These are phyloP conservation scores for Deilephila elpenor DNA, from an alignment of 2,888 invertebrate species.

Conservation along the genomic window DNA sequence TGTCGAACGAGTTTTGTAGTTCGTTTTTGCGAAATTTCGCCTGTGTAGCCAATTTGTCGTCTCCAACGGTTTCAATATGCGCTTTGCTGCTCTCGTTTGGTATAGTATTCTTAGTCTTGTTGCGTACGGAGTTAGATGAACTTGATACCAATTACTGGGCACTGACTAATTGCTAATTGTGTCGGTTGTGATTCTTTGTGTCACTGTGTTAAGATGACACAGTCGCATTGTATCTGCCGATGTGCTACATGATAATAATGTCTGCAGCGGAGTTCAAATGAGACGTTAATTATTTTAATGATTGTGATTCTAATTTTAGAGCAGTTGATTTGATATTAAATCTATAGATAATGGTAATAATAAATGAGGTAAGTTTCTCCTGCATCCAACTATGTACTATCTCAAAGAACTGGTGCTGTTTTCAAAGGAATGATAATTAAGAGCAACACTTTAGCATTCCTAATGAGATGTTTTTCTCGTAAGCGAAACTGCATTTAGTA, in stretches of 20 bases:
- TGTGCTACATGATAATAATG: conserved; percentile 9
- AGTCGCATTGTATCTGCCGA: conserved; percentile 7
- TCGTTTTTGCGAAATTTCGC: conserved; percentile 63
- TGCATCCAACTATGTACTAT: not conserved
- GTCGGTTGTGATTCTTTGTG: conserved; percentile 62
- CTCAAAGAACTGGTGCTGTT: no score
- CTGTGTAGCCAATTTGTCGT: conserved; percentile 64
- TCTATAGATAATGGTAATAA: not conserved
- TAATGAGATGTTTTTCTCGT: conserved; percentile 8
- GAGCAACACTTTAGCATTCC: not conserved
- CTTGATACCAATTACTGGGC: conserved; percentile 72
- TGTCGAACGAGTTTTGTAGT: conserved; percentile 62
- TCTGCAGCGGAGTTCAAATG: not conserved
- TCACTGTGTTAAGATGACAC: conserved; percentile 59
- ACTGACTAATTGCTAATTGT: conserved; percentile 74
- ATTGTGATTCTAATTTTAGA: not conserved
- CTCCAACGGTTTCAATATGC: conserved; percentile 54
- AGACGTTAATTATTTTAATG: conserved; percentile 13
- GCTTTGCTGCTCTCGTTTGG: conserved; percentile 57
- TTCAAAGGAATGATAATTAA: not conserved
- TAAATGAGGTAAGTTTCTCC: not conserved
- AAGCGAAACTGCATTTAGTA: conserved; percentile 15
- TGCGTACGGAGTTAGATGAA: conserved; percentile 60
- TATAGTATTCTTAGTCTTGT: conserved; percentile 60
- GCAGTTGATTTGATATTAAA: not conserved